These are phyloP conservation scores for Erithacus rubecula DNA, from an alignment of 2,797 vertebrate species.

Conservation along the genomic window DNA sequence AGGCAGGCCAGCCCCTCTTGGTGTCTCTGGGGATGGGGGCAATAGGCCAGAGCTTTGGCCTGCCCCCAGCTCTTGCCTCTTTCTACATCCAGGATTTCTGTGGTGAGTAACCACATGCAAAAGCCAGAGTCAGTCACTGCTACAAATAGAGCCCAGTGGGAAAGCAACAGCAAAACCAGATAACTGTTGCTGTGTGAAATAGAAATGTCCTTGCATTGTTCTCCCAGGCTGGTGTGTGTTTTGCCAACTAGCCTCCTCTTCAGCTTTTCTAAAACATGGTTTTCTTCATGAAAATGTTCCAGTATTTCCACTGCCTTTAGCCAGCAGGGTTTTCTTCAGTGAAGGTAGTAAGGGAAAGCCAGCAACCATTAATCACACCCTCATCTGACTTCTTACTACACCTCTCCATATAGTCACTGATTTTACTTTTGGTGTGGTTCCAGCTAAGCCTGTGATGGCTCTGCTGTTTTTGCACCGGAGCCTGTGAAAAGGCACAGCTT, in stretches of 20 bases:
- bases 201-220: background rate
- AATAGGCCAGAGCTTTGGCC: background rate
- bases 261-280: background rate
- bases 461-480: background rate
- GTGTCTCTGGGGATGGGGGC: background rate
- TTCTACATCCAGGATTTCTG: background rate
- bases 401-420: background rate
- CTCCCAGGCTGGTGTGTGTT: background rate
- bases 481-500: background rate
- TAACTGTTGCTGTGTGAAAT: background rate
- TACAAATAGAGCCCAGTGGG: background rate
- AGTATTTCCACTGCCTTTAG: background rate
- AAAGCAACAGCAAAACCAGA: background rate
- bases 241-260: background rate
- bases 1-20: background rate
- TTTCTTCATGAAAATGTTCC: background rate
- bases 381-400: background rate
- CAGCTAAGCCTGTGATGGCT: background rate
- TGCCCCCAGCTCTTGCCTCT: background rate
- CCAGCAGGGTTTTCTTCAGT: background rate
- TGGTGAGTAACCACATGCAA: background rate
- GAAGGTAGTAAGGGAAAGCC: background rate
- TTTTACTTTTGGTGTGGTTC: background rate
- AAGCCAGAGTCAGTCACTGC: background rate
- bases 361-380: background rate